phyloP scores from a whole-genome alignment of 30 jellyfish, hydroid and myxozoan species.

The Pelagia noctiluca region DNA sequence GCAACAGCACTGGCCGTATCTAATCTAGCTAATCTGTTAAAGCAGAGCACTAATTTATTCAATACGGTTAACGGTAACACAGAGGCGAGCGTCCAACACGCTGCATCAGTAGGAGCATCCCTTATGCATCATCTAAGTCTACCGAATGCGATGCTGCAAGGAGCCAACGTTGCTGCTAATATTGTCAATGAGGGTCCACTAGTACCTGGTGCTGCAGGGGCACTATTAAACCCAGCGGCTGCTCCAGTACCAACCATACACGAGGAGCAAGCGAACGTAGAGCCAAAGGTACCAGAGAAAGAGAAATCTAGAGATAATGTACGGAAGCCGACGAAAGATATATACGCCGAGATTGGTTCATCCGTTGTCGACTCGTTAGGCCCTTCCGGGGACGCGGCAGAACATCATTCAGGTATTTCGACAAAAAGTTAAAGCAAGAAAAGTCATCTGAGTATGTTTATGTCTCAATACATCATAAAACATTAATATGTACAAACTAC shows the following conservation, averaged over 20 bases:
- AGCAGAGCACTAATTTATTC: slow-evolving; percentile 56
- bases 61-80: slow-evolving; percentile 43
- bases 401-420: slow-evolving; percentile 5
- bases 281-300: not conserved
- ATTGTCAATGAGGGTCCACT: slow-evolving; percentile 62
- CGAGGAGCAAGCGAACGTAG: not conserved
- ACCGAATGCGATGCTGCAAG: not conserved
- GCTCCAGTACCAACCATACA: not conserved
- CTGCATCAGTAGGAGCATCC: not conserved
- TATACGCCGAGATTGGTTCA: slow-evolving; percentile 69
- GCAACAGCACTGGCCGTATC: slow-evolving; percentile 69
- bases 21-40: slow-evolving; percentile 56
- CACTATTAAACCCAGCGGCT: slow-evolving; percentile 60
- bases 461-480: no score
- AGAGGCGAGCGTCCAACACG: not conserved
- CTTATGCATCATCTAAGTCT: not conserved
- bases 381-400: not conserved
- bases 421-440: no score
- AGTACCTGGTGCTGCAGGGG: slow-evolving; percentile 58
- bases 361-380: slow-evolving; percentile 11
- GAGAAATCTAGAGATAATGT: slow-evolving; percentile 16
- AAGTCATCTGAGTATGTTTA: no score
- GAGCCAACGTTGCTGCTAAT: slow-evolving; percentile 37
- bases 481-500: no score
- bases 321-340: slow-evolving; percentile 43